These are phyloP conservation scores for Carcharodon carcharias DNA, from an alignment of 2,797 vertebrate genomes.

Conservation along the genomic window DNA sequence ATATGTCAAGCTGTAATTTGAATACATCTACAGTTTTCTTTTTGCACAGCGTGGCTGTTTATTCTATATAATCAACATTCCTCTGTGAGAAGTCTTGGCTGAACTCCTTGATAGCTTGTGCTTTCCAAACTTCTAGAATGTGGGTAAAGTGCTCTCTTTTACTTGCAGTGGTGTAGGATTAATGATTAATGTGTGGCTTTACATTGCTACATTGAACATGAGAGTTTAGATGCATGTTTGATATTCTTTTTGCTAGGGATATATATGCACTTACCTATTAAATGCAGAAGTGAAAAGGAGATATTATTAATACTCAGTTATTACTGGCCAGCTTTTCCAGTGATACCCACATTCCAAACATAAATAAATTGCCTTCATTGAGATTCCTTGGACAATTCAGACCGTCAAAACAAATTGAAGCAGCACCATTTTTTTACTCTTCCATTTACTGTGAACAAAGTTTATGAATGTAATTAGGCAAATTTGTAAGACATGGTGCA, in stretches of 20 bases:
- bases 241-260: background rate
- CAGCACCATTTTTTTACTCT: background rate
- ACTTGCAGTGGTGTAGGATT: background rate
- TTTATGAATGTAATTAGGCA: background rate
- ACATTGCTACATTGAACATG: background rate
- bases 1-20: slow-evolving; percentile 24
- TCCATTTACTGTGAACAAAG: background rate
- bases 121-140: slow-evolving; percentile 7
- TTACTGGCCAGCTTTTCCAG: background rate
- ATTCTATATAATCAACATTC: slow-evolving; percentile 37
- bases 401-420: background rate
- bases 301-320: background rate
- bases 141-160: background rate
- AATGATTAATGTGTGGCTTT: background rate
- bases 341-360: background rate
- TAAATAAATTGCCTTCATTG: background rate
- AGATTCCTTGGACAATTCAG: background rate
- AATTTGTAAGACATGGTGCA: background rate
- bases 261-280: background rate
- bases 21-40: slow-evolving; percentile 32
- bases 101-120: slow-evolving; percentile 15
- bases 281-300: background rate
- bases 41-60: slow-evolving; percentile 18
- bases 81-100: slow-evolving; percentile 28
- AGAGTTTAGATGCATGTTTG: background rate